Percentiles rank a stretch among this genome's conserved stretches.
phyloP scores from a whole-genome alignment of 2,888 invertebrate species.

The Philereme transversata region DNA sequence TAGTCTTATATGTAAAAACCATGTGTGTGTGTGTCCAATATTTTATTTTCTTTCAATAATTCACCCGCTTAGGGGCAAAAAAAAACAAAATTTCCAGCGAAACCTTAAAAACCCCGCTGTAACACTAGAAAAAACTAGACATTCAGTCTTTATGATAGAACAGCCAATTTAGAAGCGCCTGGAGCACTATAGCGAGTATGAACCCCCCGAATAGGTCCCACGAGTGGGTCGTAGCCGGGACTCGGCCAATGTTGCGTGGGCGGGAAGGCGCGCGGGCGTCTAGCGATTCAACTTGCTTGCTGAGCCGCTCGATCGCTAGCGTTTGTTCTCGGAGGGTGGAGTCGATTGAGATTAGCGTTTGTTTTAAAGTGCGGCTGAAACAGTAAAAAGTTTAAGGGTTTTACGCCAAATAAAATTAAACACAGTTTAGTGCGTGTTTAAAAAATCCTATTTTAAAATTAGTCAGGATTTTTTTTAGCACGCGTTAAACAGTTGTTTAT shows the following conservation, averaged over 20 bases:
- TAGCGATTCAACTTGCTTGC: slow-evolving; percentile 59
- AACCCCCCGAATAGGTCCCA: slow-evolving; percentile 74
- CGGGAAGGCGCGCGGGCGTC: slow-evolving; percentile 37
- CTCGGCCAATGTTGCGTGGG: slow-evolving; percentile 50
- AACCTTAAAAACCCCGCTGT: not conserved
- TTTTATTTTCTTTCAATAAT: too few species aligned
- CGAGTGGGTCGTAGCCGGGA: slow-evolving; percentile 52
- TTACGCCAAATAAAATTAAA: too few species aligned
- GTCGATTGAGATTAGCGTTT: slow-evolving; percentile 77
- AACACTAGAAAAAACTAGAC: slow-evolving; percentile 12
- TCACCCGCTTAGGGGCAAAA: too few species aligned
- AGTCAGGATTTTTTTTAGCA: too few species aligned
- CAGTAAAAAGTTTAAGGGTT: not conserved
- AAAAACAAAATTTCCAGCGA: not conserved
- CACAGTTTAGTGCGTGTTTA: too few species aligned
- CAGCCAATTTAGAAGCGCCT: slow-evolving; percentile 69
- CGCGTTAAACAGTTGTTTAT: too few species aligned
- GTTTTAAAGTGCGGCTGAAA: slow-evolving; percentile 74
- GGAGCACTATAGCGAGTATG: slow-evolving; percentile 67
- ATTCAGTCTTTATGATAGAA: slow-evolving; percentile 70
- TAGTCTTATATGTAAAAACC: too few species aligned
- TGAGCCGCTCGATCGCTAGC: slow-evolving; percentile 67
- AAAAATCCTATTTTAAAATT: too few species aligned
- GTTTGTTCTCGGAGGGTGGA: slow-evolving; percentile 78
- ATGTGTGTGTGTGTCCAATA: too few species aligned